Percentiles rank a stretch among this genome's conserved stretches.
Conservation (phyloP, 2,797 vertebrate species). For the Poeciliopsis gracilis region DNA sequence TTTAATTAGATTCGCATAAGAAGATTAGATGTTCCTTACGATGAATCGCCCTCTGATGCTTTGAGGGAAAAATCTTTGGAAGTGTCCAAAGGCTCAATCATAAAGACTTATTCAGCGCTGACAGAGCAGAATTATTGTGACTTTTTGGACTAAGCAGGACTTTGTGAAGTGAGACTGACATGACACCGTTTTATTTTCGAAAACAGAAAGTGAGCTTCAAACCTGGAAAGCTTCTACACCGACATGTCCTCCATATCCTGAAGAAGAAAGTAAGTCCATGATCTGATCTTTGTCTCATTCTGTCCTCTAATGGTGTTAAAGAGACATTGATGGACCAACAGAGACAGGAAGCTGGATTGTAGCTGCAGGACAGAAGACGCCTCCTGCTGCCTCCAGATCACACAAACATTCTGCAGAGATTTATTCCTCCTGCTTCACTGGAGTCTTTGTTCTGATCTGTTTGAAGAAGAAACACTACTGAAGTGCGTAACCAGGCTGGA, state of each 20-base stretch:
- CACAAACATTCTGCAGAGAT: slow-evolving; percentile 6
- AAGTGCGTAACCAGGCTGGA: slow-evolving; percentile 30
- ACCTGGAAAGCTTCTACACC: too few species aligned
- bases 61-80: too few species aligned
- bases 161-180: too few species aligned
- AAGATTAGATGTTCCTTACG: too few species aligned
- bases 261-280: neutral
- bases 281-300: neutral
- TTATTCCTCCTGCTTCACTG: slow-evolving; percentile 6
- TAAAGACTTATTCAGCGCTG: too few species aligned
- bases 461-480: fast-evolving
- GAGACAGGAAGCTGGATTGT: neutral
- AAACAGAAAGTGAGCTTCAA: too few species aligned
- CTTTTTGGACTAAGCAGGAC: too few species aligned
- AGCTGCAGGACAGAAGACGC: neutral
- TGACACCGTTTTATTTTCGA: too few species aligned
- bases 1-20: too few species aligned
- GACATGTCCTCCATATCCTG: neutral
- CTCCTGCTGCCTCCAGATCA: neutral
- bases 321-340: neutral
- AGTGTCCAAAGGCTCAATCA: too few species aligned
- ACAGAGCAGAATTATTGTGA: too few species aligned
- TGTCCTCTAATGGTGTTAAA: neutral
- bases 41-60: fast-evolving
- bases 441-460: neutral